phyloP scores from a whole-genome alignment of 2,888 invertebrate species.

The Drepana falcataria region DNA sequence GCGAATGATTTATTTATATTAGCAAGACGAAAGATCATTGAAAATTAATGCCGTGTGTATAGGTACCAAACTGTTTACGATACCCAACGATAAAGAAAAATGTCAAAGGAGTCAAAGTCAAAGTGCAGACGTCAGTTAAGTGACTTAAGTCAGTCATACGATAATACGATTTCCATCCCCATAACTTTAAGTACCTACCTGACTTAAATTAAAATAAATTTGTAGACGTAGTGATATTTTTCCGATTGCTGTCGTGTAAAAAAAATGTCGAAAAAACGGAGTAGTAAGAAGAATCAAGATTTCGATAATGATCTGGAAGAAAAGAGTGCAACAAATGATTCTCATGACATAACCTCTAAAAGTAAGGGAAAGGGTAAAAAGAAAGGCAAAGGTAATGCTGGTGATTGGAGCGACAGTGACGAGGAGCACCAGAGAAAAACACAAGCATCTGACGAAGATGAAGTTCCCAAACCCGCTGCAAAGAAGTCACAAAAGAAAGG shows the following conservation, averaged over 20 bases:
- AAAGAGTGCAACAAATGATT: constrained; percentile 46
- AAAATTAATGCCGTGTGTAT: no score
- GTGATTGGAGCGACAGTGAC: constrained; percentile 67
- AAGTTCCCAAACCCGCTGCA: constrained; percentile 49
- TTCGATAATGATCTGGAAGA: constrained; percentile 75
- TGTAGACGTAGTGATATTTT: no score
- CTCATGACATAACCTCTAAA: constrained; percentile 73
- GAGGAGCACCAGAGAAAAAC: constrained; percentile 45
- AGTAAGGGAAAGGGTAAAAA: constrained; percentile 69
- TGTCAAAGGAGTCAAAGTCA: no score
- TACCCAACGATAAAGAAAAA: no score
- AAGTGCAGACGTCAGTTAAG: no score
- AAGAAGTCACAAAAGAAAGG: constrained; percentile 79
- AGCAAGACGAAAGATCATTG: no score
- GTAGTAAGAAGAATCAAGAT: constrained; percentile 78
- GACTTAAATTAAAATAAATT: no score
- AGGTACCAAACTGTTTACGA: no score
- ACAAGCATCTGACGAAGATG: constrained; percentile 62
- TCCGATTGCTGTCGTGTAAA: not conserved
- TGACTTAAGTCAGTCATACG: no score
- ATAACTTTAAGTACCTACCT: no score
- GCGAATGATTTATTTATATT: no score
- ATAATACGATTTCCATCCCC: no score
- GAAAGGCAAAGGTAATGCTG: constrained; percentile 65
- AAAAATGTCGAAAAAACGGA: constrained; percentile 80